Evolutionary conservation across 2,113 vertebrate species (phyloP), one percentile per base, ranked within the genome.

Genomic region (Noturus placidus): DNA sequence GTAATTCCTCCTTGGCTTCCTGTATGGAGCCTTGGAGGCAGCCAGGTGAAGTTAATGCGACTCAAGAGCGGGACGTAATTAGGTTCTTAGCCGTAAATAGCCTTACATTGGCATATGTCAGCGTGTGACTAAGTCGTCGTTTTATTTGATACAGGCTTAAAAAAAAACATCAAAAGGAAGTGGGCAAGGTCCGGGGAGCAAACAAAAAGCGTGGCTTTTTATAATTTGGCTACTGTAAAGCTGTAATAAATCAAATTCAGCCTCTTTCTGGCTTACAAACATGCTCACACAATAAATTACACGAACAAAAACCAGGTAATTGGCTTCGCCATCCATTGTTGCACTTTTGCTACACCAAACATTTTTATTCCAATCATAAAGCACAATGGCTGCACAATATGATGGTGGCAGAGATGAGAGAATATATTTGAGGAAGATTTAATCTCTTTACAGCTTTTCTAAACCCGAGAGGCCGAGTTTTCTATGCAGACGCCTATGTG

Each of bases 321-420:
- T 93, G 92, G 87, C 89, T 93, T 93, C 90, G 84, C 91, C 83
- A 79, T 89, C 86, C 87, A 88, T 91, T 93, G 91, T 92, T 91
- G 87, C 91, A 92, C 91, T 93, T 88, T 92, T 87, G 69, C 54
- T 90, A 65, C 89, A 70, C 77, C 88, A 90, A 19, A 52, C 89
- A 89, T 90, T 93, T 92, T 92, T 94, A 91, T 91, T 92, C 57
- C 83, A 92, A 92, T 93, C 91, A 93, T 93, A 92, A 94, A 94
- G 94, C 92, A 90, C 92, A 94, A 90, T 91, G 92, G 93, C 91
- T 92, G 88, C 91, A 93, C 89, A 93, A 93, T 91, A 93, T 92
- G 85, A 91, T 91, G 91, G 93, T 93, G 92, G 92, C 89, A 88
- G 86, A 91, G 91, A 87, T 85, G 84, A 77, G 82, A 87, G 90